A percentile compares a stretch with the other conserved stretches of the same genome.
Conservation (phyloP, 2,888 invertebrate species). For the Hypena proboscidalis region DNA sequence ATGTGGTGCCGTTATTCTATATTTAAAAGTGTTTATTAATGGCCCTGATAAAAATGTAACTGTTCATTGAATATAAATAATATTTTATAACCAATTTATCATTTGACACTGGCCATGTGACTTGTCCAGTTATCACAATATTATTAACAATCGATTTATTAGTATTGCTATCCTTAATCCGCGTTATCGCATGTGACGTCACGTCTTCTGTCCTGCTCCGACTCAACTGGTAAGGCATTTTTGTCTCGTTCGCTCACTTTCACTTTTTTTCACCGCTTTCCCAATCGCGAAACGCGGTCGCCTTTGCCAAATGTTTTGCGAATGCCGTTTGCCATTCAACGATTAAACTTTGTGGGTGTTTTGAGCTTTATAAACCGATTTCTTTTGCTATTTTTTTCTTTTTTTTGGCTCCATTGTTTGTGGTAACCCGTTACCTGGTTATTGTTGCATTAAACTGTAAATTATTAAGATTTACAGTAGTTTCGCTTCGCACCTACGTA, state of each 20-base stretch:
- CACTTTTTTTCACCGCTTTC: conserved; percentile 81
- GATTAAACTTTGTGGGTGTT: conserved; percentile 38
- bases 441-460: conserved; percentile 28
- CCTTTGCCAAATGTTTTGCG: conserved; percentile 73
- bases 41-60: conserved; percentile 8
- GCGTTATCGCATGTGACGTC: conserved; percentile 51
- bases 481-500: conserved; percentile 1
- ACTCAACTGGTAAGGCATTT: conserved; percentile 29
- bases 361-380: conserved; percentile 39
- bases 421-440: conserved; percentile 25
- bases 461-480: conserved; percentile 24
- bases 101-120: conserved; percentile 6
- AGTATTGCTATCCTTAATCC: conserved; percentile 39
- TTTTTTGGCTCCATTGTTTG: conserved; percentile 42
- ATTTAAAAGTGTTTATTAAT: not conserved
- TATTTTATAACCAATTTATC: conserved; percentile 28
- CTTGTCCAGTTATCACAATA: conserved; percentile 4
- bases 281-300: conserved; percentile 74
- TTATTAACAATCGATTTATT: conserved; percentile 23
- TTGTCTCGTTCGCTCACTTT: conserved; percentile 68
- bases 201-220: conserved; percentile 51
- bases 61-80: conserved; percentile 19
- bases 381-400: conserved; percentile 50
- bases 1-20: too few species aligned
- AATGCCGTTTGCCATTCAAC: conserved; percentile 45